Base-by-base conservation (phyloP, 1,140 invertebrate genomes). In the Drosophila triauraria region DNA sequence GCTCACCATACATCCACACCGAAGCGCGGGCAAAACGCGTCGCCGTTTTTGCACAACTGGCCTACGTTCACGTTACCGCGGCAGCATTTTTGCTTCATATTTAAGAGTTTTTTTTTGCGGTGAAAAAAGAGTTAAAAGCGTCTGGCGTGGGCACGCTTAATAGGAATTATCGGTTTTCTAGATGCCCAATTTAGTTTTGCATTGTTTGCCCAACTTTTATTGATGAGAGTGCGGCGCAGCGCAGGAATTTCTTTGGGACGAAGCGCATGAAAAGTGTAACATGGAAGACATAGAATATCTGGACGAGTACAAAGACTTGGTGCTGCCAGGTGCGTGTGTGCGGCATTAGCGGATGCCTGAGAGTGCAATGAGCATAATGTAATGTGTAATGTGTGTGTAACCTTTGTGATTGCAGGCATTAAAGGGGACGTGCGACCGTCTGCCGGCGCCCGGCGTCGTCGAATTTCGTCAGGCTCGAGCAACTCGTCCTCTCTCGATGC, bases 211-310 rank as follows among this genome's bases (percentile, higher is more conserved):
- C 9, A 4, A 43, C 23, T 25, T 17, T 10, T 9, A 25, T 68
- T 32, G 13, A 68, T 9, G 46, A 42, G 38, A 15, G 43, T n/a
- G 46, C 17, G 9, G 13, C 32, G 63, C 42, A 23, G 9, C 17
- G 25, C 4, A 43, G 23, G 20, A 10, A 17, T 10, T n/a, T 30
- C 20, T 38, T 54, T 27, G n/a, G 25, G 38, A 30, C 64, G 63
- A 48, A 35, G 47, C 54, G 32, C 23, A 60, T 23, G 27, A 78
- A 57, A 61, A 44, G 48, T 63, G 30, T 25, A 85, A 69, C 32
- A 90, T 90, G 85, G 85, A 90, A 53, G 82, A 91, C 69, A 75
- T 91, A 44, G 86, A 90, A 72, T 90, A 85, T 56, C 68, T 90
- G 10, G 85, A 90, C 43, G 85, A 90, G 54, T 90, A 91, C 53